Evolutionary conservation across 1,140 invertebrate genomes (phyloP), one percentile per base, ranked within the genome.

Genomic region (Pseudomyrmex flavicornis): DNA sequence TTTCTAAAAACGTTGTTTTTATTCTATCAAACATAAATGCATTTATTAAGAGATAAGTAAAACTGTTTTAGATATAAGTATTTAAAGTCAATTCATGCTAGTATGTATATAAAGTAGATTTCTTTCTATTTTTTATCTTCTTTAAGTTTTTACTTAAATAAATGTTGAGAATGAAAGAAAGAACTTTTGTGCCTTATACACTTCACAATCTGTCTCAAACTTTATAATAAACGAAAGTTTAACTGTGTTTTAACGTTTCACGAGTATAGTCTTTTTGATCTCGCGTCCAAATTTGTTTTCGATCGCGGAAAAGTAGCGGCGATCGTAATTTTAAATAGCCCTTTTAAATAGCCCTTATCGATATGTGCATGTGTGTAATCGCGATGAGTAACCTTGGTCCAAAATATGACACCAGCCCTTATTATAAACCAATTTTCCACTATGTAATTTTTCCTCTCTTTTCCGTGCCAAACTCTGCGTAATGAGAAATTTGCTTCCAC

Each of bases 341-440:
- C n/a, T n/a, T n/a, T n/a, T n/a, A n/a, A 88, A 88, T 88, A 87
- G 62, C 77, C 63, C 20, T 85, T 83, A 69, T 88, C 82, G 72
- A 74, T 72, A 76, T 22, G 61, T 82, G 5, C 8, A 15, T 44
- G 12, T 58, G n/a, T 62, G 5, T 26, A 50, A 13, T n/a, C 1
- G 8, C 26, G 20, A 79, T 69, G 2, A 63, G 50, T 48, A 83
- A 85, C 84, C 77, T 88, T 88, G 83, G 77, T 62, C 72, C 17
- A 82, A 35, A 35, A 74, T 80, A 73, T 59, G 70, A 72, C 52
- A 58, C 50, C 48, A 35, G 0, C 35, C 22, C 22, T 44, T 20
- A 44, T 83, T 46, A 10, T 56, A 66, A 58, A 59, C 13, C 10
- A 56, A 68, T 52, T 61, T 48, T 83, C 52, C 20, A 52, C 35